Evolutionary conservation across 2,888 invertebrate species (phyloP), one percentile per base, ranked within the genome.

Genomic region (Herminia tarsipennalis): DNA sequence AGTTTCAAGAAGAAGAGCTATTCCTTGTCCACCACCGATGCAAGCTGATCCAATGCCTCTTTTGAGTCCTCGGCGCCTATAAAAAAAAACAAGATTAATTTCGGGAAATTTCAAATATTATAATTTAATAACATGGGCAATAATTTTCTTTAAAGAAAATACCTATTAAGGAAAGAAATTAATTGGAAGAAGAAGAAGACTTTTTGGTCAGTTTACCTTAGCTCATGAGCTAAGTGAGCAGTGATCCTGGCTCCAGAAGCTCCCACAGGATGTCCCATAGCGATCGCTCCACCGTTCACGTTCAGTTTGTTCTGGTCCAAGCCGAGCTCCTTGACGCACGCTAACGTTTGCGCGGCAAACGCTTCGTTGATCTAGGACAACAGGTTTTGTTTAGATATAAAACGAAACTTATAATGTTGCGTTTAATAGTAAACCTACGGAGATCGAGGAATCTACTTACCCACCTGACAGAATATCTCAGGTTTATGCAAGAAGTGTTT

Each of bases 1-100:
- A 57, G 94, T 90, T 88, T 99, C 98, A 28, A 99, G 76, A 55
- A 99, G 92, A 0, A 99, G 76, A 3, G 99, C 98, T 71, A 99
- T 99, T 41, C 99, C 99, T 89, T 99, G 99, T 14, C 99, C 99
- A 22, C 99, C 99, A 20, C 99, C 99, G 82, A 99, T 99, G 79
- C 99, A 99, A 0, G 99, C 99, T 2, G 98, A 96, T 6, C 98
- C 99, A 74, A 99, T 95, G 16, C 94, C 98, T 59, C 95, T 93
- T 83, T 97, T 98, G 18, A 94, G 93, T 41, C 95, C 95, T 49
- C 95, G 94, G 46, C 97, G 94, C 82, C 98, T 97, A 78, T 32
- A 92, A 92, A 42, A 50, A 41, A 4, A 34, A 52, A 40, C 39
- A 40, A 17, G n/a, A n/a, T n/a, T n/a, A n/a, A n/a, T n/a, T n/a